A percentile compares a stretch with the other conserved stretches of the same genome.
phyloP scores from a whole-genome alignment of 2,797 vertebrate genomes.

The Hozukius guyotensis region DNA sequence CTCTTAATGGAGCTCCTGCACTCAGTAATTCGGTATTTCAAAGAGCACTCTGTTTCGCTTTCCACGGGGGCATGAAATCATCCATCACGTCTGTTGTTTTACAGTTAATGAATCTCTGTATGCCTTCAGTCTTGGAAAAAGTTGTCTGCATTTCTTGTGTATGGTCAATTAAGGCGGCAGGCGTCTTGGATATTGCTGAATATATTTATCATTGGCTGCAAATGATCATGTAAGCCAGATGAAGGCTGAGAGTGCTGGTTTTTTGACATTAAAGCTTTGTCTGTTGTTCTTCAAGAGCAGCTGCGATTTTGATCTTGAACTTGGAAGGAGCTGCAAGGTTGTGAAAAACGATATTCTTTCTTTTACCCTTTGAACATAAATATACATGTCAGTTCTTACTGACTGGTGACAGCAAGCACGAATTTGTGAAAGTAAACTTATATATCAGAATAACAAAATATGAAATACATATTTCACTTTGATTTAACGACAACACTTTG shows the following conservation, averaged over 20 bases:
- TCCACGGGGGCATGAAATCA: constrained; percentile 53
- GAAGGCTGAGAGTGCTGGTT: constrained; percentile 4
- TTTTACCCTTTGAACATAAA: constrained; percentile 27
- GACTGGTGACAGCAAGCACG: neutral
- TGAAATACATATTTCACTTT: neutral
- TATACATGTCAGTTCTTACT: constrained; percentile 11
- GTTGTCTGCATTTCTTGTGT: constrained; percentile 18
- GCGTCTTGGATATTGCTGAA: constrained; percentile 16
- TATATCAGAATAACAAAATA: neutral
- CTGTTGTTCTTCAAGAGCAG: constrained; percentile 34
- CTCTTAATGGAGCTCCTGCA: constrained; percentile 57
- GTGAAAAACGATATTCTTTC: neutral
- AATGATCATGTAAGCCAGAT: constrained; percentile 14
- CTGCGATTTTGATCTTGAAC: constrained; percentile 28
- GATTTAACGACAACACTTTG: neutral
- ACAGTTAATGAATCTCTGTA: constrained; percentile 59
- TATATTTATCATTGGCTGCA: constrained; percentile 9
- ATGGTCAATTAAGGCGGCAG: constrained; percentile 33
- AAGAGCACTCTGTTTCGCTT: constrained; percentile 66
- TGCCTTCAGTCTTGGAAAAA: constrained; percentile 31
- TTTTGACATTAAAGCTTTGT: constrained; percentile 39
- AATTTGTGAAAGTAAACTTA: neutral
- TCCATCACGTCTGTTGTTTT: constrained; percentile 70
- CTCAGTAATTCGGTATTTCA: constrained; percentile 58
- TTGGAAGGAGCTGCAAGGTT: constrained; percentile 8